A percentile compares a stretch with the other conserved stretches of the same genome.
phyloP scores from a whole-genome alignment of 2,888 invertebrate species.

The Aphodius granarius region DNA sequence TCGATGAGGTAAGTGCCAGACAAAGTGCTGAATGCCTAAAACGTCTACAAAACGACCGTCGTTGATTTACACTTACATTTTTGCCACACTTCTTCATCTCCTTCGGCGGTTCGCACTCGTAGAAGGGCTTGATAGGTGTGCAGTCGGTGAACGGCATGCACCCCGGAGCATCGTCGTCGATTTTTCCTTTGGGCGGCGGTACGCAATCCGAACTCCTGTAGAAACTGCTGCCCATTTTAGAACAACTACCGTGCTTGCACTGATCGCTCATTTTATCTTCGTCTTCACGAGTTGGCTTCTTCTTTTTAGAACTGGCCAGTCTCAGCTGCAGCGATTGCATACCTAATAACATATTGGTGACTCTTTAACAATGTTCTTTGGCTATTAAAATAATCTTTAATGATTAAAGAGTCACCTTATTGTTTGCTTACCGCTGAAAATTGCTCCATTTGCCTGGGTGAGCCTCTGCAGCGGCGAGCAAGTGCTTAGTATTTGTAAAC shows the following conservation, averaged over 20 bases:
- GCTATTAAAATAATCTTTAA: not conserved
- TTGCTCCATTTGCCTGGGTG: slow-evolving; percentile 17
- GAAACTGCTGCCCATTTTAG: not conserved
- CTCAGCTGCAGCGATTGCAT: not conserved
- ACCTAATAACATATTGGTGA: not conserved
- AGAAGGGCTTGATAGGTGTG: slow-evolving; percentile 16
- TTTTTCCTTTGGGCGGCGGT: not conserved
- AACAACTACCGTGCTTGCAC: not conserved
- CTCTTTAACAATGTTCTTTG: not conserved
- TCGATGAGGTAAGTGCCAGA: no score
- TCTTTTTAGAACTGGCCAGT: not conserved
- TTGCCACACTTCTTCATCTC: not conserved
- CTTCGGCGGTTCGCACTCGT: not conserved
- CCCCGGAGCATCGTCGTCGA: slow-evolving; percentile 3
- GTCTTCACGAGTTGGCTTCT: no score
- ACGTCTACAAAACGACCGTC: no score
- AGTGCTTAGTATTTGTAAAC: slow-evolving; percentile 16
- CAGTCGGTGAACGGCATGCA: slow-evolving; percentile 26
- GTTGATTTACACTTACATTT: slow-evolving; percentile 16
- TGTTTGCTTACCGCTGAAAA: slow-evolving; percentile 13
- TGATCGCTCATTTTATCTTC: slow-evolving; percentile 18
- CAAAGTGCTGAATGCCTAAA: no score
- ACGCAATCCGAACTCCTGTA: not conserved
- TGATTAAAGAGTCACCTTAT: no score
- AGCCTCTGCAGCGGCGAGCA: slow-evolving; percentile 23